phyloP scores from a whole-genome alignment of 1,140 invertebrate genomes.

The Lordiphosa collinella region DNA sequence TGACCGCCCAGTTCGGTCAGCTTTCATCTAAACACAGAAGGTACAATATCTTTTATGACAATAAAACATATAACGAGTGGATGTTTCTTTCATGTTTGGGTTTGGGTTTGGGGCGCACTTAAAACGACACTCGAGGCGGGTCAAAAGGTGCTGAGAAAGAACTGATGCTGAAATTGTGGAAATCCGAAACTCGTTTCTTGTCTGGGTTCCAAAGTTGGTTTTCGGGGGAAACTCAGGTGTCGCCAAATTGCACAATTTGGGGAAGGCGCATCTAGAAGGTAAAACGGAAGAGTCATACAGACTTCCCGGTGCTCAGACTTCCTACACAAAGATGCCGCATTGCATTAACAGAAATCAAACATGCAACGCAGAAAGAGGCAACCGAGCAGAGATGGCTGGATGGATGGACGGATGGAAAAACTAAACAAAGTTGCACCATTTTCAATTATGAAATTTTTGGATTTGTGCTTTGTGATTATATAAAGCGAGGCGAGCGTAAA shows the following conservation, averaged over 20 bases:
- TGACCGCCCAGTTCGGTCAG: conserved; percentile 7
- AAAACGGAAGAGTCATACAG: no score
- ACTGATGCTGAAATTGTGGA: conserved; percentile 11
- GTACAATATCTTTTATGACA: conserved; percentile 13
- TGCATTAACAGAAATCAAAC: conserved; percentile 65
- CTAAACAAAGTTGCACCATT: conserved; percentile 65
- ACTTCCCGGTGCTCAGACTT: no score
- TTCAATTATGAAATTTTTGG: conserved; percentile 69
- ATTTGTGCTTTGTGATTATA: conserved; percentile 35
- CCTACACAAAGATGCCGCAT: conserved; percentile 58
- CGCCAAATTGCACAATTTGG: no score
- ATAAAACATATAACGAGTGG: conserved; percentile 9
- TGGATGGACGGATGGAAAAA: conserved; percentile 32
- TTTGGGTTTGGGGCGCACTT: no score
- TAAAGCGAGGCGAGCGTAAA: conserved; percentile 45
- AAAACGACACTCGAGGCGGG: not conserved
- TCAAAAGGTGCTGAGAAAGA: conserved; percentile 18
- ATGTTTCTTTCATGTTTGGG: not conserved
- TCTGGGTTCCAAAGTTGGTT: no score
- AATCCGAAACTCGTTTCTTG: conserved; percentile 9
- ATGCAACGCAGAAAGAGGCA: conserved; percentile 52
- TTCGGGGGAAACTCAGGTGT: no score
- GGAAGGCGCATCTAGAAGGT: no score
- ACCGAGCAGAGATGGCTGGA: conserved; percentile 30
- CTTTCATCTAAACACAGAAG: conserved; percentile 7